phyloP scores from a whole-genome alignment of 2,888 invertebrate species.

The Plagodis pulveraria region DNA sequence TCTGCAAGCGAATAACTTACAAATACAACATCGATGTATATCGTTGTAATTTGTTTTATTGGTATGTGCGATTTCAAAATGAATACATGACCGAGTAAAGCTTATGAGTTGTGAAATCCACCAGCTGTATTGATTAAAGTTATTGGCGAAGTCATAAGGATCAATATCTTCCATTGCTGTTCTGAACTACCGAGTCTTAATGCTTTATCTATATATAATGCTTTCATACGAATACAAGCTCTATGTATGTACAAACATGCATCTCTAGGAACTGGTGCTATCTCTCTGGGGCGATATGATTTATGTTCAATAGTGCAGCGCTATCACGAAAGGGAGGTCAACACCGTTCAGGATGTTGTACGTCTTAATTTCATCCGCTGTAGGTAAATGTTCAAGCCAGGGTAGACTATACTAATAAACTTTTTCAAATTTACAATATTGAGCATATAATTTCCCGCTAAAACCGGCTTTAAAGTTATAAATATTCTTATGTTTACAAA shows the following conservation, averaged over 20 bases:
- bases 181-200: constrained; percentile 8
- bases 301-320: constrained; percentile 54
- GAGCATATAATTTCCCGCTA: constrained; percentile 12
- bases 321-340: constrained; percentile 63
- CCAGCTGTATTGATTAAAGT: constrained; percentile 33
- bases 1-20: constrained; percentile 56
- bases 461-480: constrained; percentile 2
- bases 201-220: constrained; percentile 2
- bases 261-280: constrained; percentile 37
- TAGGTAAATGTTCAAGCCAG: constrained; percentile 29
- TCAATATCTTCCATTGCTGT: constrained; percentile 28
- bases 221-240: constrained; percentile 6
- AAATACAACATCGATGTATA: constrained; percentile 52
- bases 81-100: constrained; percentile 34
- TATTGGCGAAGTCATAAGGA: constrained; percentile 26
- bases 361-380: constrained; percentile 65
- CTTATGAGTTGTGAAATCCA: constrained; percentile 35
- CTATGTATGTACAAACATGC: constrained; percentile 15
- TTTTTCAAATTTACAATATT: constrained; percentile 4
- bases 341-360: constrained; percentile 65
- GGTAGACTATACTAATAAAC: constrained; percentile 32
- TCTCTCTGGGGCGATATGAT: constrained; percentile 54
- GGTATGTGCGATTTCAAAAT: constrained; percentile 38
- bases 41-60: constrained; percentile 53
- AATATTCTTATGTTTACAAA: constrained; percentile 14